Evolutionary conservation across 2,113 vertebrate genomes (phyloP).

Genomic region (Forbesichthys papilliferus): DNA sequence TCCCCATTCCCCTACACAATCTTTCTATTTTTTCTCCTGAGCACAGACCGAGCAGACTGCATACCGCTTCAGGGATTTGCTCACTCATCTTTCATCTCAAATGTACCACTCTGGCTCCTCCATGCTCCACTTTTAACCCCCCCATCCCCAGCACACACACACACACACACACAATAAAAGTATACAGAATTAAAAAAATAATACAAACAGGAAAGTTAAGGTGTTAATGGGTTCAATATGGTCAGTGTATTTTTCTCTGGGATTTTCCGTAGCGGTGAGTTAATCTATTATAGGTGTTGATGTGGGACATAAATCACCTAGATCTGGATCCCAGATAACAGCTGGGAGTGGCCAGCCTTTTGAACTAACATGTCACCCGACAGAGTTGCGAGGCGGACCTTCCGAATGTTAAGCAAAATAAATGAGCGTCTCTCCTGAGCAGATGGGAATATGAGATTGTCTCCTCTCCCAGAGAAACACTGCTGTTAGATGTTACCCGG

Average conservation of each 20-base stretch:
- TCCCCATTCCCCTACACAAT: conserved; percentile 37
- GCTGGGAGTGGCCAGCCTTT: conserved; percentile 56
- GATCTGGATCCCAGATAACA: conserved; percentile 46
- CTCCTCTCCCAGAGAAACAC: conserved; percentile 1
- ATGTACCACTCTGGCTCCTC: conserved; percentile 18
- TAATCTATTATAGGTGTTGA: conserved; percentile 22
- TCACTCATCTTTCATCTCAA: conserved; percentile 44
- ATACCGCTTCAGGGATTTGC: conserved; percentile 39
- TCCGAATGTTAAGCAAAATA: conserved; percentile 39
- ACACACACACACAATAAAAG: too few species aligned
- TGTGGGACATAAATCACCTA: conserved; percentile 50
- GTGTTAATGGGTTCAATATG: conserved; percentile 3
- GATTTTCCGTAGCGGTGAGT: conserved; percentile 8
- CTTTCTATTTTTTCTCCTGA: conserved; percentile 19
- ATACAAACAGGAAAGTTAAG: too few species aligned
- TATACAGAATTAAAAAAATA: too few species aligned
- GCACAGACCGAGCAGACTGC: conserved; percentile 21
- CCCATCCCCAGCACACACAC: background rate
- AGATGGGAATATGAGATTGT: conserved; percentile 25
- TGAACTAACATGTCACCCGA: conserved; percentile 61
- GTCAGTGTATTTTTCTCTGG: conserved; percentile 16
- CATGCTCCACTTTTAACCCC: conserved; percentile 21
- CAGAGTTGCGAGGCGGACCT: conserved; percentile 37
- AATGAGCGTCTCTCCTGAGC: conserved; percentile 19
- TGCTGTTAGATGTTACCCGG: too few species aligned